Evolutionary conservation across 2,888 invertebrate species (phyloP), one percentile per base, ranked within the genome.

Genomic region (Ligdia adustata): DNA sequence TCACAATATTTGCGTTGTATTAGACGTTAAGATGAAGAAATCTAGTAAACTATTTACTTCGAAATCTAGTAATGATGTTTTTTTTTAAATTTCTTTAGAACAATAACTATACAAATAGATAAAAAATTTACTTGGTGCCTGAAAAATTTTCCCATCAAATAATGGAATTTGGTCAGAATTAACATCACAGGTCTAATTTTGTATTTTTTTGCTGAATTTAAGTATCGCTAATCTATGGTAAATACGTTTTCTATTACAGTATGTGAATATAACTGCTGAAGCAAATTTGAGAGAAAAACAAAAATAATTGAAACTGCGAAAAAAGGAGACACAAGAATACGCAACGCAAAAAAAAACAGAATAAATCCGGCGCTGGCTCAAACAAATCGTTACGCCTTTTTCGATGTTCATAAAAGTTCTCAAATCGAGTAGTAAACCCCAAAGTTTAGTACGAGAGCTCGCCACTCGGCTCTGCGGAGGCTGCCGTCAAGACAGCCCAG

Each of bases 391-490:
- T 67, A 59, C 52, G 55, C 62, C 63, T 68, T 72, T 68, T 66
- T 61, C 57, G 62, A 66, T 67, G 69, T 71, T 68, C 63, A 69
- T 71, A 67, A 70, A 79, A 77, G 69, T 73, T 71, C 54, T 57
- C 56, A 66, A 69, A 74, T 71, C 69, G 66, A 61, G 66, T 67
- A 75, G 67, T 72, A 72, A 75, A 69, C 64, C 71, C 58, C 57
- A 55, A 72, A 75, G 59, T 66, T 69, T 58, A 65, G 58, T 61
- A 53, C 57, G 64, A 62, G 57, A 57, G 62, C 62, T 65, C 62
- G 60, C 54, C 68, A 69, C 66, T 69, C 66, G 72, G 69, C 66
- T 78, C 74, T 62, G 66, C 62, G 69, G 60, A 70, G 75, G 74
- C 66, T 72, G 66, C 42, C 64, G 72, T 73, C 73, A 71, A 60